A percentile compares a stretch with the other conserved stretches of the same genome.
Evolutionary conservation across 2,888 invertebrate species (phyloP).

Genomic region (Netelia inedita): DNA sequence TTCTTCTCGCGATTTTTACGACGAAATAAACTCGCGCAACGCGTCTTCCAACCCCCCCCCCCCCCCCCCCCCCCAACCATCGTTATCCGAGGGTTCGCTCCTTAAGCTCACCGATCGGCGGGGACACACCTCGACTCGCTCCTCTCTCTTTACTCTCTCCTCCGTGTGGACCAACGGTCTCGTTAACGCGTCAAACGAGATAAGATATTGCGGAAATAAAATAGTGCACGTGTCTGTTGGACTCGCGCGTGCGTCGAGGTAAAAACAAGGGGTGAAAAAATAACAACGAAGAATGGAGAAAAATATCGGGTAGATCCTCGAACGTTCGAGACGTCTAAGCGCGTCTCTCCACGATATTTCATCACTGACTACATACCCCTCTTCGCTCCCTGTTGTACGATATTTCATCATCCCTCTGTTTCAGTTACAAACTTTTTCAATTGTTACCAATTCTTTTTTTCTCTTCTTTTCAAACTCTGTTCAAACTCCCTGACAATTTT

Average conservation of each 20-base stretch:
- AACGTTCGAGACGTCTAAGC: no score
- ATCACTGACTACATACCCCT: no score
- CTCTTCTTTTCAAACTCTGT: no score
- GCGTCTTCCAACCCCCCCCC: neutral
- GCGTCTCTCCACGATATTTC: no score
- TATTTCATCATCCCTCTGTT: no score
- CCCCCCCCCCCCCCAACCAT: no score
- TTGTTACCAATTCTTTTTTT: no score
- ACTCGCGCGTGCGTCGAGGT: neutral
- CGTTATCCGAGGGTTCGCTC: no score
- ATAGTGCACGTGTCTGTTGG: conserved; percentile 35
- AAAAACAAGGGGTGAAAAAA: neutral
- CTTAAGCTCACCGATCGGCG: no score
- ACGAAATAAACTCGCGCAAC: neutral
- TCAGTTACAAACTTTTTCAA: no score
- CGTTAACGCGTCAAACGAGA: conserved; percentile 70
- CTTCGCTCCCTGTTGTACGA: no score
- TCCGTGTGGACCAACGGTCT: conserved; percentile 32
- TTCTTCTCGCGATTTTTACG: neutral
- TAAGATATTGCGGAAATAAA: conserved; percentile 72
- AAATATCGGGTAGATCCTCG: neutral
- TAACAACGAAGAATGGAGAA: neutral
- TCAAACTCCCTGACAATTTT: no score
- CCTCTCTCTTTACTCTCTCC: conserved; percentile 1
- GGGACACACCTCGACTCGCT: neutral